These are phyloP conservation scores for Labeo catla DNA, from an alignment of 2,113 vertebrate species.

Conservation along the genomic window DNA sequence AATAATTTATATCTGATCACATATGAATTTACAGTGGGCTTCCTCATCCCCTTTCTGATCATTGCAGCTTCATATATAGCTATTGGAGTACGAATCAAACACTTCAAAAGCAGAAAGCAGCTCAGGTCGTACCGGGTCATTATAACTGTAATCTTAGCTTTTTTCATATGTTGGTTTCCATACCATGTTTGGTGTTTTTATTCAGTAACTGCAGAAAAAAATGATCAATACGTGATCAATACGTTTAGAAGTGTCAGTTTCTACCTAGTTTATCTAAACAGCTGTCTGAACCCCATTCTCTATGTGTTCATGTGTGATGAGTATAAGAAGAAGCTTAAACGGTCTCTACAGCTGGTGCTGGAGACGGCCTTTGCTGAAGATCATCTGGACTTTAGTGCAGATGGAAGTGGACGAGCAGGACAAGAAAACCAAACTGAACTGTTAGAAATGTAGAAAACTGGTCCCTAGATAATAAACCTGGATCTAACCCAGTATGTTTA, in stretches of 20 bases:
- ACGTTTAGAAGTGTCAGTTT: background rate
- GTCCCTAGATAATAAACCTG: too few relatives aligned
- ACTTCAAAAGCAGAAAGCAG: slow-evolving; percentile 44
- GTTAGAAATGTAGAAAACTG: too few relatives aligned
- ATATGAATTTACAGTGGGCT: background rate
- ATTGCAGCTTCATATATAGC: slow-evolving; percentile 48
- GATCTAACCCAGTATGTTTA: too few relatives aligned
- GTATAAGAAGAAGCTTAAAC: slow-evolving; percentile 51
- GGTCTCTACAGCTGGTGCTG: too few relatives aligned
- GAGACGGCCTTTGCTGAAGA: too few relatives aligned
- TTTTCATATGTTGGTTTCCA: slow-evolving; percentile 71
- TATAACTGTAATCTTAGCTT: slow-evolving; percentile 62
- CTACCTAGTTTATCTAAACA: slow-evolving; percentile 66
- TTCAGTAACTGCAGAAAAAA: too few relatives aligned
- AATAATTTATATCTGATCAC: too few relatives aligned
- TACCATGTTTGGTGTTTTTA: slow-evolving; percentile 47
- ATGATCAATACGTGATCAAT: background rate
- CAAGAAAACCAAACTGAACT: too few relatives aligned
- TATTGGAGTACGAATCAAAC: slow-evolving; percentile 56
- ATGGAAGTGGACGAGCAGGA: too few relatives aligned
- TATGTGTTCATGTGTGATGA: slow-evolving; percentile 71
- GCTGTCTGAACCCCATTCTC: slow-evolving; percentile 74
- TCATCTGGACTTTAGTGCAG: too few relatives aligned
- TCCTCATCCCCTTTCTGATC: background rate
- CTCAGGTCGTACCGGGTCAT: slow-evolving; percentile 57